Evolutionary conservation across 64 coral and sea anemone genomes (phyloP).

Genomic region (Trachythela sp.): DNA sequence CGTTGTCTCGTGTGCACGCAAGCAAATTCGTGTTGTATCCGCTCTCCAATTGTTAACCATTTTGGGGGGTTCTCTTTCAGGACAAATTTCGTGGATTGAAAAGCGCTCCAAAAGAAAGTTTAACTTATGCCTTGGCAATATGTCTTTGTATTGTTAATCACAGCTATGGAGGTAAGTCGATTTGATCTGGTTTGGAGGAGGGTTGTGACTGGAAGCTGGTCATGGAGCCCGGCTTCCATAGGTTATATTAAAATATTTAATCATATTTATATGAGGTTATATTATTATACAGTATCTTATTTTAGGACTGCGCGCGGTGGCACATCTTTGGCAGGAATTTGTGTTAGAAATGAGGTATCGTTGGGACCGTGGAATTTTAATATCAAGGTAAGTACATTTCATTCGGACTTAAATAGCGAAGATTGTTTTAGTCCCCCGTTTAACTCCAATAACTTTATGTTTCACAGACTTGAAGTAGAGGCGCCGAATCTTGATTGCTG

Average conservation of each 20-base stretch:
- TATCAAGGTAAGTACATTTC: slow-evolving; percentile 60
- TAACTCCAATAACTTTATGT: background rate
- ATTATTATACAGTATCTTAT: background rate
- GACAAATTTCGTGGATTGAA: slow-evolving; percentile 83
- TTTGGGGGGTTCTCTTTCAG: slow-evolving; percentile 36
- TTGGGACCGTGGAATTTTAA: slow-evolving; percentile 98
- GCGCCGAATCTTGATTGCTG: slow-evolving; percentile 82
- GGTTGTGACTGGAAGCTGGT: no score
- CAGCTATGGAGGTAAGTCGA: slow-evolving; percentile 84
- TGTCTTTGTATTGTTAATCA: slow-evolving; percentile 93
- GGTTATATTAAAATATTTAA: no score
- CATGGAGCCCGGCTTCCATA: no score
- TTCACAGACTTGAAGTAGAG: slow-evolving; percentile 68
- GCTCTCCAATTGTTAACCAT: background rate
- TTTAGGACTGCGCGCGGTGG: slow-evolving; percentile 83
- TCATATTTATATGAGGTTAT: no score
- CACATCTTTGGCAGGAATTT: slow-evolving; percentile 98
- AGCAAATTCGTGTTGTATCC: background rate
- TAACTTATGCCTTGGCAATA: slow-evolving; percentile 70
- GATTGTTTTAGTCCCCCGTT: no score
- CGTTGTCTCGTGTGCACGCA: background rate
- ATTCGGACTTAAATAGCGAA: background rate
- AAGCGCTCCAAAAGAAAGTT: slow-evolving; percentile 71
- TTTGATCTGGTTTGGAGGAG: no score
- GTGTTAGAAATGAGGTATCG: slow-evolving; percentile 93